These are phyloP conservation scores for Cephus rjabovi DNA, from an alignment of 2,888 invertebrate genomes.

Conservation along the genomic window DNA sequence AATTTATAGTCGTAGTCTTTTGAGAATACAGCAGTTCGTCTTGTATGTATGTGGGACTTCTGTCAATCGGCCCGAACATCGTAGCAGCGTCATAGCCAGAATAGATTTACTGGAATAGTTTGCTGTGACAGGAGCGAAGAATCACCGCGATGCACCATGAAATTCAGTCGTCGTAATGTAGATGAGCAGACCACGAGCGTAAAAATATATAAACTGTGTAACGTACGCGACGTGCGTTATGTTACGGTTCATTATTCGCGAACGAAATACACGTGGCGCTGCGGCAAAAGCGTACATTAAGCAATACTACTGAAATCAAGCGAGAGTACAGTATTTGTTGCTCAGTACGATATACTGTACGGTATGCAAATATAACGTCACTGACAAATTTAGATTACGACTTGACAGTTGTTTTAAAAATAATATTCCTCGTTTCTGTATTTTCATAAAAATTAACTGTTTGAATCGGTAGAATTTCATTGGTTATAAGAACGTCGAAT, in stretches of 20 bases:
- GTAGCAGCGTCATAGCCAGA: slow-evolving; percentile 17
- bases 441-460: background rate
- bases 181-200: background rate
- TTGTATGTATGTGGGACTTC: too few species aligned
- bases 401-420: background rate
- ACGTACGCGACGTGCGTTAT: background rate
- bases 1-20: too few species aligned
- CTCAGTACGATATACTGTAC: background rate
- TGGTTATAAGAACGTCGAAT: background rate
- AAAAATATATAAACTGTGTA: background rate
- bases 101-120: slow-evolving; percentile 43
- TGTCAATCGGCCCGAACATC: background rate
- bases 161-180: background rate
- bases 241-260: background rate
- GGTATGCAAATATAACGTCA: background rate
- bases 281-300: background rate
- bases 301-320: background rate
- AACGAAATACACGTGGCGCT: background rate
- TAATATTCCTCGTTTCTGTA: background rate
- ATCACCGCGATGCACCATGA: background rate
- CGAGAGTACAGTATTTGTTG: background rate
- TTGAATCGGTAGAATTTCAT: background rate
- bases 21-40: too few species aligned
- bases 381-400: background rate
- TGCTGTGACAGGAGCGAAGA: background rate